Base-by-base conservation (phyloP, 2,113 vertebrate genomes). In the Xiphophorus couchianus region DNA sequence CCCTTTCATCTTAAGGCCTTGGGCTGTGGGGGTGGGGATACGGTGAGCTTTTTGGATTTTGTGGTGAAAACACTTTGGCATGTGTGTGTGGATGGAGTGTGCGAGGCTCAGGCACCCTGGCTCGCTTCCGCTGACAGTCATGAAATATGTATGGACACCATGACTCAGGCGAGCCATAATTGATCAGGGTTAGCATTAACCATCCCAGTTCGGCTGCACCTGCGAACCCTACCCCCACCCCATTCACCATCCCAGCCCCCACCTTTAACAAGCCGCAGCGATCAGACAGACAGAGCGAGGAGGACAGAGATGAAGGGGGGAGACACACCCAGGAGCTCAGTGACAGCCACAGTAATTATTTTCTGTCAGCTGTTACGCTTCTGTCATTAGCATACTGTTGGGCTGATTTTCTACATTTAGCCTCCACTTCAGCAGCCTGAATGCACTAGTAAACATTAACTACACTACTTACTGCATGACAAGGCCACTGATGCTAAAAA, bases 71-170 rank as follows among this genome's bases (percentile, higher is more conserved):
- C 13, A 15, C 35, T 5, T 60, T n/a, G 22, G 5, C 5, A 19
- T 48, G 64, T 58, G 27, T 58, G 54, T 25, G 64, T 68, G 71
- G 42, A 73, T 67, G 64, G 62, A 69, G 19, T n/a, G 51, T 27
- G 73, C 68, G 51, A 71, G 73, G 77, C 71, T 78, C 15, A 67
- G 39, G 73, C 69, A 80, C 76, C 54, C 62, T 17, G 73, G 29
- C 80, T 70, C 12, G 30, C 79, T 74, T 88, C 89, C 78, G 76
- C 73, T 79, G 76, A 63, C 33, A 37, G 74, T 91, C 93, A 92
- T 94, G 80, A 93, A 94, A 93, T 91, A 94, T 94, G 91, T 88
- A 94, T 93, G 69, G 79, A 74, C 39, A 15, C 84, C 30, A 61
- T 10, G 83, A 73, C 78, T 86, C 71, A 77, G 83, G 74, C 33